These are phyloP conservation scores for Mercenaria mercenaria DNA, from an alignment of 1,140 invertebrate genomes.

Conservation along the genomic window DNA sequence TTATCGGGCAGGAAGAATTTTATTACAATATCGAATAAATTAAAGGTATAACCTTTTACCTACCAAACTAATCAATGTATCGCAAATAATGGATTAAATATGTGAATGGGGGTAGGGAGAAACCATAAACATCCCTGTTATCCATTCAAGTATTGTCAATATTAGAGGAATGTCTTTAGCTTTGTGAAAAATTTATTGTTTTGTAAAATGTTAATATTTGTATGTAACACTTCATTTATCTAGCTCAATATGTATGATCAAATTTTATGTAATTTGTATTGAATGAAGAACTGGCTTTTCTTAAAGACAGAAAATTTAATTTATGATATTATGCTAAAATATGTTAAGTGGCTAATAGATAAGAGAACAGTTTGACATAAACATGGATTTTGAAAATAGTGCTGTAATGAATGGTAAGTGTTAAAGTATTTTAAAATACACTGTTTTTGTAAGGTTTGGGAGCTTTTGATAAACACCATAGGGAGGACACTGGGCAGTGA, in stretches of 20 bases:
- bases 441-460: no score
- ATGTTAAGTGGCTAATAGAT: neutral
- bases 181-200: neutral
- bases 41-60: neutral
- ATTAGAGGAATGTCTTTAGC: neutral
- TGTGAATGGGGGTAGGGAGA: neutral
- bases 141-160: neutral
- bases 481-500: no score
- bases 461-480: no score
- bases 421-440: no score
- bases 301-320: neutral
- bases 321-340: neutral
- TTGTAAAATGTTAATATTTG: conserved; percentile 20
- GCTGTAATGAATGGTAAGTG: conserved; percentile 9
- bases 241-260: neutral
- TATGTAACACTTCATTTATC: neutral
- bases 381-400: conserved; percentile 16
- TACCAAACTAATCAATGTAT: neutral
- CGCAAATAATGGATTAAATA: neutral
- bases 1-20: no score
- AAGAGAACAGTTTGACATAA: neutral
- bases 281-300: neutral
- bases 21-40: neutral
- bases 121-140: neutral
- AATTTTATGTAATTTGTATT: neutral